A percentile compares a stretch with the other conserved stretches of the same genome.
phyloP scores from a whole-genome alignment of 1,140 invertebrate species.

The Dinoponera quadriceps region DNA sequence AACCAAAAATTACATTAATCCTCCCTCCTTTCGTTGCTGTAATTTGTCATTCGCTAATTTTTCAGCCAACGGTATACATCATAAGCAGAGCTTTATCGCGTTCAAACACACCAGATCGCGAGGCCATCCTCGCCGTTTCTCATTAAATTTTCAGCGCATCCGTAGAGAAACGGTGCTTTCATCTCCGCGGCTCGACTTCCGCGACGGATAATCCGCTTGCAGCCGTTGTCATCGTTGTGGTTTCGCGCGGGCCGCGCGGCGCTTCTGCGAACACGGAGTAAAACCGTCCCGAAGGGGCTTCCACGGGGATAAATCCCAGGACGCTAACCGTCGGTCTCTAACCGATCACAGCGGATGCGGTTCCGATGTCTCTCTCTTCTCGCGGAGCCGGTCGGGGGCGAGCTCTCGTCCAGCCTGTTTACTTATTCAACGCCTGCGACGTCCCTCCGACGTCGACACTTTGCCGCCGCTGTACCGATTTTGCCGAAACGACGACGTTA shows the following conservation, averaged over 20 bases:
- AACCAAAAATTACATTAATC: no score
- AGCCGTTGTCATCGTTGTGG: background rate
- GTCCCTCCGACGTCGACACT: background rate
- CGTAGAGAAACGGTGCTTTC: slow-evolving; percentile 5
- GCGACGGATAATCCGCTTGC: background rate
- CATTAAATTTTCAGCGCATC: background rate
- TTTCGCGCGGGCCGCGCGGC: background rate
- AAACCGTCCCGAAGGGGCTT: background rate
- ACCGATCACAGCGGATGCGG: background rate
- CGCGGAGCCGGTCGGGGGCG: background rate
- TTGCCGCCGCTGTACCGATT: slow-evolving; percentile 24
- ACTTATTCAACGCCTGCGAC: slow-evolving; percentile 31
- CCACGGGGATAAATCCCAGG: background rate
- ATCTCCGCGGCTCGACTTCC: background rate
- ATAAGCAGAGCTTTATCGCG: background rate
- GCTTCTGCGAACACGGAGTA: slow-evolving; percentile 1
- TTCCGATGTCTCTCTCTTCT: background rate
- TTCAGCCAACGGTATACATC: no score
- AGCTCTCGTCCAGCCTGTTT: background rate
- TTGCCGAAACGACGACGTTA: slow-evolving; percentile 10
- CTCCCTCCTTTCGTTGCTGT: no score
- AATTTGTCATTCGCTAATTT: no score
- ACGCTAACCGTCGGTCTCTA: background rate
- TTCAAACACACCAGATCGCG: background rate
- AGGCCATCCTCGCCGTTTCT: no score